Evolutionary conservation across 2,113 vertebrate genomes (phyloP), one percentile per base, ranked within the genome.

Genomic region (Aspiorhynchus laticeps): DNA sequence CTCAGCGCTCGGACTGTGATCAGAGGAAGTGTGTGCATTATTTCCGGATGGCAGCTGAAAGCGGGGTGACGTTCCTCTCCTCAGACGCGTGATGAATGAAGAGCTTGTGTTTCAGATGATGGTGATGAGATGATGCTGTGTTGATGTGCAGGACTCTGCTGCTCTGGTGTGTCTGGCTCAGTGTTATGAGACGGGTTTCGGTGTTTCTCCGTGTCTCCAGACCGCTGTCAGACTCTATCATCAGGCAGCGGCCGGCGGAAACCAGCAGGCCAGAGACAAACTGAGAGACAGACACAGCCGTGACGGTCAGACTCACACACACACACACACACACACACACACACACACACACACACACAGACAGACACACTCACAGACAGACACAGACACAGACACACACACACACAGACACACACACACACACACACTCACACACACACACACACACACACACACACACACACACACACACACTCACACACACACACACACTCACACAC

Each of bases 161-260:
- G 98, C 97, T 88, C 94, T 94, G 85, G 96, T 96, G 61, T 94
- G 97, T 59, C 89, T 98, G 92, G 97, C 96, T 10, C 93, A 98
- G 90, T 98, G 97, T 91, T 97, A 96, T 69, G 96, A 97, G 93
- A 94, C 90, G 28, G 97, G 96, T 79, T 94, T 97, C 43, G 97
- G 96, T 0, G 96, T 97, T 77, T 92, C 89, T 67, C 94, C 80
- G 90, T 93, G 93, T 89, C 14, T 93, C 85, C 92, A 74, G 1
- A 94, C 93, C 11, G 97, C 97, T 0, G 14, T 94, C 12, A 89
- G 91, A 11, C 95, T 95, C 83, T 98, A 97, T 89, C 94, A 74
- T 87, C 93, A 89, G 86, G 93, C 97, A 0, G 96, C 96, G 0
- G 93, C 88, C 28, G 88, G 93, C 0, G 97, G 96, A 19, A 96